Evolutionary conservation across 2,888 invertebrate species (phyloP).

Genomic region (Steinernema hermaphroditum): DNA sequence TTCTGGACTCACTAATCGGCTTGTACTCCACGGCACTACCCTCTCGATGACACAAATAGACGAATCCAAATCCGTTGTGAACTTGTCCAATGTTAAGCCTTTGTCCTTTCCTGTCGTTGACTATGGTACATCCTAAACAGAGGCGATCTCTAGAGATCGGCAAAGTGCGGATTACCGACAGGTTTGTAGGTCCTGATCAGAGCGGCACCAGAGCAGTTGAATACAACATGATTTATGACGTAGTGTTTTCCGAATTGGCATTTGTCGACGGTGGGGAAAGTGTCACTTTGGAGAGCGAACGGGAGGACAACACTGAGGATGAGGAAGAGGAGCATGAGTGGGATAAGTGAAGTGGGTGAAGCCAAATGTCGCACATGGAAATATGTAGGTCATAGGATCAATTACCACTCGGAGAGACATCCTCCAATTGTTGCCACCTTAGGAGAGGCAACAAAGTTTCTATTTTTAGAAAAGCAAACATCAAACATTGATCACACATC

Average conservation of each 20-base stretch:
- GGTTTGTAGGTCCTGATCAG: conserved; percentile 6
- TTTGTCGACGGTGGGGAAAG: not conserved
- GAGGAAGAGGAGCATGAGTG: conserved; percentile 34
- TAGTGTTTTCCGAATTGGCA: not conserved
- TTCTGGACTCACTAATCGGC: not conserved
- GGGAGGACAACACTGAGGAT: no score
- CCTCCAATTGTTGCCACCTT: no score
- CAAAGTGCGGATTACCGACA: not conserved
- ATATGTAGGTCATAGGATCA: no score
- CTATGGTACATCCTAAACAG: not conserved
- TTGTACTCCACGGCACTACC: not conserved
- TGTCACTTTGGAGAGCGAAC: conserved; percentile 26
- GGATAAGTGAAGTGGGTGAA: conserved; percentile 10
- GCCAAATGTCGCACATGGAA: no score
- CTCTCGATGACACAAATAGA: not conserved
- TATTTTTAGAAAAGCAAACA: no score
- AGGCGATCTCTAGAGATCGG: no score
- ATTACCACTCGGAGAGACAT: no score
- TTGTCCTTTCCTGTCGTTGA: not conserved
- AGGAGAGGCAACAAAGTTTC: no score
- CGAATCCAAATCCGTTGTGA: conserved; percentile 12
- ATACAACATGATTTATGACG: not conserved
- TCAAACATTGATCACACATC: no score
- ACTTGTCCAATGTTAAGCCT: not conserved
- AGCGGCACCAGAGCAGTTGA: not conserved